phyloP scores from a whole-genome alignment of 2,888 invertebrate species.

The Dascillus cervinus region DNA sequence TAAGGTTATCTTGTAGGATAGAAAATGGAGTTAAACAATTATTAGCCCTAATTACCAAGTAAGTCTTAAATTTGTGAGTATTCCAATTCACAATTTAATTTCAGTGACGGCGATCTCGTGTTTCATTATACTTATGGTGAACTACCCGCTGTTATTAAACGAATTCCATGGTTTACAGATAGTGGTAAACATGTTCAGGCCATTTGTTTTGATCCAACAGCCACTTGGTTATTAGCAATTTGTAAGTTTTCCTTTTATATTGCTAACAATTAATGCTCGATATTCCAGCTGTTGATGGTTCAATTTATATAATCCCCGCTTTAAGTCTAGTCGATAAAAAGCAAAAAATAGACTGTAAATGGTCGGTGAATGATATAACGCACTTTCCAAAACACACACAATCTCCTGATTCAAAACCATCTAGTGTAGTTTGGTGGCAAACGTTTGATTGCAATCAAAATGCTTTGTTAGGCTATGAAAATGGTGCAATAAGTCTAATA shows the following conservation, averaged over 20 bases:
- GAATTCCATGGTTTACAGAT: constrained; percentile 39
- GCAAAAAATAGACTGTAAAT: constrained; percentile 48
- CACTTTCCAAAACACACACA: constrained; percentile 39
- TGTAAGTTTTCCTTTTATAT: constrained; percentile 46
- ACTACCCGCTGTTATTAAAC: constrained; percentile 35
- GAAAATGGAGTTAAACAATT: constrained; percentile 42
- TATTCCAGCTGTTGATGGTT: constrained; percentile 46
- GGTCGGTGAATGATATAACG: constrained; percentile 52
- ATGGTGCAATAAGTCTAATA: constrained; percentile 51
- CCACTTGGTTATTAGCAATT: constrained; percentile 64
- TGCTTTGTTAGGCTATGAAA: constrained; percentile 62
- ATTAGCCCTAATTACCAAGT: constrained; percentile 36
- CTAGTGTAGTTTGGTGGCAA: constrained; percentile 69
- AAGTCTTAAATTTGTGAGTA: constrained; percentile 12
- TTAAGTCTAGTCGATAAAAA: constrained; percentile 49
- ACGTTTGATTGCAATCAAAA: constrained; percentile 64
- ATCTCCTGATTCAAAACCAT: constrained; percentile 44
- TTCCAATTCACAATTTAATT: too few relatives aligned
- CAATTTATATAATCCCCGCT: constrained; percentile 55
- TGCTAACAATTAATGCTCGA: not conserved
- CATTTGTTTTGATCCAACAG: constrained; percentile 77
- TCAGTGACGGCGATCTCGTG: constrained; percentile 37
- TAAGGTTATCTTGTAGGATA: constrained; percentile 36
- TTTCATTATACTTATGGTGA: constrained; percentile 40
- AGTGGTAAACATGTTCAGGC: constrained; percentile 49